Conservation (phyloP, 2,888 invertebrate species). For the Caenorhabditis virilis region DNA sequence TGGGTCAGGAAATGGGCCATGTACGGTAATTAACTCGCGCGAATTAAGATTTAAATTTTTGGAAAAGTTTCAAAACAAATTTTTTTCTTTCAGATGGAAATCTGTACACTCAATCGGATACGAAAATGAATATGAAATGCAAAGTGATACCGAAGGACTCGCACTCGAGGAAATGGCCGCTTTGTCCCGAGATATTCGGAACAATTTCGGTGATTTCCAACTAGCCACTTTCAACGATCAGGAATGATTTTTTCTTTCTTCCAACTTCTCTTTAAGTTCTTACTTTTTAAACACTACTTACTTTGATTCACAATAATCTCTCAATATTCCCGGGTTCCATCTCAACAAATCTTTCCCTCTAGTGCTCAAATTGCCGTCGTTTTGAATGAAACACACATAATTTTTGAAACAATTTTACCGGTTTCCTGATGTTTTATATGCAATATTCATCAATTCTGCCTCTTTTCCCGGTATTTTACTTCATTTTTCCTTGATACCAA, state of each 20-base stretch:
- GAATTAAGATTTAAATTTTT: neutral
- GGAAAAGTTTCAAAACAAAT: neutral
- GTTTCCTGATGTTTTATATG: too few relatives aligned
- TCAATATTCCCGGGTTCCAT: too few relatives aligned
- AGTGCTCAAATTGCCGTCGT: too few relatives aligned
- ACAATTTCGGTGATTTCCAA: slow-evolving; percentile 66
- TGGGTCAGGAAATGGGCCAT: too few relatives aligned
- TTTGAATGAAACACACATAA: too few relatives aligned
- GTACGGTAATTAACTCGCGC: too few relatives aligned
- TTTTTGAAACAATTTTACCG: too few relatives aligned
- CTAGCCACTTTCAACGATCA: slow-evolving; percentile 63
- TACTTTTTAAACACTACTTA: too few relatives aligned
- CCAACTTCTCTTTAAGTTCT: too few relatives aligned
- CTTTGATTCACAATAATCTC: too few relatives aligned
- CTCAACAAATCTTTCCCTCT: too few relatives aligned
- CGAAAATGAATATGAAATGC: slow-evolving; percentile 67
- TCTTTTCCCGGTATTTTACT: slow-evolving; percentile 7
- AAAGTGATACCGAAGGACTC: slow-evolving; percentile 55
- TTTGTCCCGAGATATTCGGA: slow-evolving; percentile 58
- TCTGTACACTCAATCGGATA: slow-evolving; percentile 67
- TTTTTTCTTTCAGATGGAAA: slow-evolving; percentile 48
- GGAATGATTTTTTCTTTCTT: slow-evolving; percentile 8
- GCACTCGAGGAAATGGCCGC: slow-evolving; percentile 50
- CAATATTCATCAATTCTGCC: too few relatives aligned
- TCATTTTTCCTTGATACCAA: slow-evolving; percentile 1